Percentiles rank a stretch among this genome's conserved stretches.
These are phyloP conservation scores for Linnaemya vulpina DNA, from an alignment of 2,888 invertebrate species.

Conservation along the genomic window DNA sequence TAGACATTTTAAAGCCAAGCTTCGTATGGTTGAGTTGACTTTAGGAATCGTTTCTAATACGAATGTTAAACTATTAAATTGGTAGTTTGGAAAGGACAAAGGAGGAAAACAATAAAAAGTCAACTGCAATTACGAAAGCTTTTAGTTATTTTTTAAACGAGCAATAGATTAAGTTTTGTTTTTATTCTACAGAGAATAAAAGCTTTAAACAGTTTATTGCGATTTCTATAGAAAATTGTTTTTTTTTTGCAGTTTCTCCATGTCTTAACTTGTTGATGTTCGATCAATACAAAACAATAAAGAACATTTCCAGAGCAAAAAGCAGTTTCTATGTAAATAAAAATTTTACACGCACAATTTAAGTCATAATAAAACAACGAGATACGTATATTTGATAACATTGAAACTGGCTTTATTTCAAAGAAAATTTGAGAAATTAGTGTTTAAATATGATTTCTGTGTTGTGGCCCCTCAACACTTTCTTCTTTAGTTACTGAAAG, in stretches of 20 bases:
- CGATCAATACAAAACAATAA: not conserved
- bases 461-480: too few relatives aligned
- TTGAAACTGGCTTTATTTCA: too few relatives aligned
- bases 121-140: not conserved
- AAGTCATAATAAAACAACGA: too few relatives aligned
- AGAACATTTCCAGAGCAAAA: not conserved
- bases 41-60: not conserved
- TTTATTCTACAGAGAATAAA: not conserved
- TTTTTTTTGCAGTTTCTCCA: not conserved
- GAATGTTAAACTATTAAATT: slow-evolving; percentile 3
- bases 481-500: too few relatives aligned
- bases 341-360: not conserved
- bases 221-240: not conserved
- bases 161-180: not conserved
- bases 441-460: too few relatives aligned
- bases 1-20: not conserved
- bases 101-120: not conserved
- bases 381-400: too few relatives aligned
- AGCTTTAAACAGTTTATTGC: not conserved
- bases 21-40: not conserved
- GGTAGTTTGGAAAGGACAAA: not conserved
- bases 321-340: not conserved
- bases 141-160: not conserved
- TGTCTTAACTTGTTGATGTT: slow-evolving; percentile 39
- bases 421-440: too few relatives aligned